Conservation (phyloP, 2,113 vertebrate species). For the Procavia capensis region DNA sequence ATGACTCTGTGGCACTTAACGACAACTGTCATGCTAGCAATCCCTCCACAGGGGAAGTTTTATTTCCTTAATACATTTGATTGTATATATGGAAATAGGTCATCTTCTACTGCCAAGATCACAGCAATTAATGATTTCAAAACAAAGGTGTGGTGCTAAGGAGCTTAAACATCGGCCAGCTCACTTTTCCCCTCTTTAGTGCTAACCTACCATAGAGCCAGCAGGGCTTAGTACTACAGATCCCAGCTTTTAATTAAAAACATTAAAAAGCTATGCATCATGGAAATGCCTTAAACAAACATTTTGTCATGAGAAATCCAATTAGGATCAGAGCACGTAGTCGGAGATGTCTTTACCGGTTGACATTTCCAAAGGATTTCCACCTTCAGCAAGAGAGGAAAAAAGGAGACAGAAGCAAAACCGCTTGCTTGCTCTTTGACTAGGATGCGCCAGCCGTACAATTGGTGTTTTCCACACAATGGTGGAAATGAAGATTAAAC, state of each 20-base stretch:
- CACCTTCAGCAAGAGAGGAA: not conserved
- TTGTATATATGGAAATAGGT: not conserved
- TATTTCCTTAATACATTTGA: not conserved
- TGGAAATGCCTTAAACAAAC: not conserved
- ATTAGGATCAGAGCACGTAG: not conserved
- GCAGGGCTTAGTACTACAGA: not conserved
- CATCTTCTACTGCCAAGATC: not conserved
- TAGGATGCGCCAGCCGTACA: not conserved
- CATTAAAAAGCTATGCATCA: not conserved
- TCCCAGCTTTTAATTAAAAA: slow-evolving; percentile 19
- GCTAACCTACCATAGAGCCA: not conserved
- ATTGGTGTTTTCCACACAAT: not conserved
- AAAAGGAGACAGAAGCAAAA: not conserved
- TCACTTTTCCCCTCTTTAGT: not conserved
- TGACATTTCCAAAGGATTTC: not conserved
- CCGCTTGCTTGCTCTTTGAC: not conserved
- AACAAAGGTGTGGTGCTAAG: not conserved
- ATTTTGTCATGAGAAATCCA: not conserved
- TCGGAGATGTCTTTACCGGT: not conserved
- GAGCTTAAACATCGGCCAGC: not conserved
- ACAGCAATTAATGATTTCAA: not conserved
- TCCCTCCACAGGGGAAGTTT: not conserved
- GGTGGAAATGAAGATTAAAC: not conserved
- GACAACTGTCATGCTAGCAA: not conserved
- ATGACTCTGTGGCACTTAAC: not conserved